Conservation (phyloP, 2,797 vertebrate species). For the Coluber constrictor region DNA sequence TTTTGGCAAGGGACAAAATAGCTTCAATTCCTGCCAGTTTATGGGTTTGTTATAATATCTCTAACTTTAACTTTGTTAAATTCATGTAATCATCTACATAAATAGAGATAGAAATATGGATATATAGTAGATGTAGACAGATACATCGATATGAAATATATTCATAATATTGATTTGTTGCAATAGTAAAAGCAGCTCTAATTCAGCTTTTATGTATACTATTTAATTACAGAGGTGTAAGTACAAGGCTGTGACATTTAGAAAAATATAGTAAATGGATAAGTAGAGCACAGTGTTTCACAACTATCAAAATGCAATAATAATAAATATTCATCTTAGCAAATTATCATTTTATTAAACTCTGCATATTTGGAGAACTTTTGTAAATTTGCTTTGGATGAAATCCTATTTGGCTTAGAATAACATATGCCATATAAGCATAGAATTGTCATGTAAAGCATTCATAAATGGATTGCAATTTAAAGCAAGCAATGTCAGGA, state of each 20-base stretch:
- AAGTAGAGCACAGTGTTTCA: neutral
- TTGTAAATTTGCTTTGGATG: neutral
- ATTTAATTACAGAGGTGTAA: neutral
- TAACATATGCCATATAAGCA: neutral
- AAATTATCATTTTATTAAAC: neutral
- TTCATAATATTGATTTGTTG: neutral
- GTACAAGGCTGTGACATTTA: neutral
- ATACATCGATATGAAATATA: neutral
- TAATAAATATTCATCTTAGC: neutral
- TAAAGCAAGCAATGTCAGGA: neutral
- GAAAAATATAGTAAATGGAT: neutral
- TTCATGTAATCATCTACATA: neutral
- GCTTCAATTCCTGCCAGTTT: neutral
- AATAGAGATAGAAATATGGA: neutral
- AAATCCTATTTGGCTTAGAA: neutral
- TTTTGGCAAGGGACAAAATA: neutral
- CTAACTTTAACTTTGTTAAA: neutral
- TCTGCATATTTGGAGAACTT: neutral
- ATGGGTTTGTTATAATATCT: neutral
- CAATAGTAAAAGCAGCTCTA: neutral
- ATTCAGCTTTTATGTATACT: neutral
- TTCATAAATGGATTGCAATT: neutral
- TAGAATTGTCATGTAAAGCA: neutral
- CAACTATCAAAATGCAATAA: neutral
- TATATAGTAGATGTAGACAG: neutral